Base-by-base conservation (phyloP, 2,113 vertebrate species). In the Empidonax traillii region DNA sequence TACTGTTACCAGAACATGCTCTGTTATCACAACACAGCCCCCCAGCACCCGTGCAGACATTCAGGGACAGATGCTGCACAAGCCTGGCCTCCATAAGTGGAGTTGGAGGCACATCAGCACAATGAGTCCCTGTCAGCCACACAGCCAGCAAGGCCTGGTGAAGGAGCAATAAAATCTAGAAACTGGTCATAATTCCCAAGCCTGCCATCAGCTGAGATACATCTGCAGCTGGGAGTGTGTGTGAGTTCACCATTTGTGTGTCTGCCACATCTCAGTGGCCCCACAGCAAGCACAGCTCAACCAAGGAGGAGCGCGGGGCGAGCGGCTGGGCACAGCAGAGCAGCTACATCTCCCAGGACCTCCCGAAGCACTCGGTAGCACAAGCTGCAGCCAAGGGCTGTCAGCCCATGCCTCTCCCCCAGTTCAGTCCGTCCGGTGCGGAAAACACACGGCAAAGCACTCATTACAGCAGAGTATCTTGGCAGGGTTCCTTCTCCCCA, bases 261-360 rank as follows among this genome's bases (percentile, higher is more conserved):
- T 12, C 1, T 1, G 89, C 61, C 89, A 82, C n/a, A 3, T 22
- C 84, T 49, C 18, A 3, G 66, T 4, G 59, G 78, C 62, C 71
- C 58, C 71, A 37, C 3, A 3, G 76, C 8, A 4, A 79, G 67
- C 10, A 7, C 53, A 73, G 91, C 44, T 28, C 47, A 28, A 6
- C 24, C 7, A 0, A 47, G 39, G 25, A 63, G 83, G 43, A 46
- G 28, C 68, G 4, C 0, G 2, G 21, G 67, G 30, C 0, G 3
- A 89, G 85, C 19, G 6, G 55, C 20, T 12, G 6, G 55, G 59
- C 37, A 33, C 31, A 25, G 82, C 23, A 3, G 41, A 58, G 21
- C 12, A 0, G 41, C 78, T 46, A 49, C 0, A 0, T 31, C 66
- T 59, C 73, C n/a, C 2, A 0, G 59, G 55, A 41, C 41, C 37